These are phyloP conservation scores for Rattus norvegicus DNA, from an alignment of 2,113 vertebrate species.

Conservation along the genomic window GRCr8 NC_086020.1:44540501-44541000, in stretches of 20 bases:
- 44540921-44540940: neutral
- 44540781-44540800: neutral
- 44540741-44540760: neutral
- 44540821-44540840: neutral
- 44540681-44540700: neutral
- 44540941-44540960: neutral
- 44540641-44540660: neutral
- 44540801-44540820: neutral
- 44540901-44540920: neutral
- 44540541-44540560: neutral
- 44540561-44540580: neutral
- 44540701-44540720: neutral
- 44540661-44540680: neutral
- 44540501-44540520: neutral
- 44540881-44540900: neutral
- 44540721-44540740: neutral
- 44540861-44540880: neutral
- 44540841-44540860: neutral
- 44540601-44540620: neutral
- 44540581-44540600: neutral
- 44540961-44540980: too few species aligned
- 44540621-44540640: neutral
- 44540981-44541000: neutral
- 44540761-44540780: neutral
- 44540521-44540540: neutral